phyloP scores from a whole-genome alignment of 2,888 invertebrate species.

The Danaus chrysippus region DNA sequence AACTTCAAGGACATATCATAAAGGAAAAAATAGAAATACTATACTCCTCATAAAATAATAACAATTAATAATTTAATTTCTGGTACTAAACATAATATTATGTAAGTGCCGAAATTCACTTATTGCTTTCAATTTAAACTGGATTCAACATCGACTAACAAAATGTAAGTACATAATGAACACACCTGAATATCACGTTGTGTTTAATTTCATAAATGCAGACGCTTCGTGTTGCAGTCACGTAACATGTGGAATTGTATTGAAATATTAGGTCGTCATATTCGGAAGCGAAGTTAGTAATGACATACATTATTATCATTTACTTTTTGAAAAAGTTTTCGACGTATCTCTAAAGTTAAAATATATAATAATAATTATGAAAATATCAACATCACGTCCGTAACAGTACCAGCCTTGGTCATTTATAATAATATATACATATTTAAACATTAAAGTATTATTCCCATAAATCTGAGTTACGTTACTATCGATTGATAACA shows the following conservation, averaged over 20 bases:
- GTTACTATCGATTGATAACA: neutral
- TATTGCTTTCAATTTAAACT: slow-evolving; percentile 21
- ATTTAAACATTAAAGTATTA: too few relatives aligned
- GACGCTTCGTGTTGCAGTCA: slow-evolving; percentile 21
- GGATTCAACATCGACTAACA: slow-evolving; percentile 26
- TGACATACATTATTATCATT: too few relatives aligned
- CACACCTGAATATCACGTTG: slow-evolving; percentile 29
- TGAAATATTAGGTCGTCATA: neutral
- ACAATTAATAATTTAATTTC: neutral
- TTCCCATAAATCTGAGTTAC: too few relatives aligned
- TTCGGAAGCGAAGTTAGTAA: too few relatives aligned
- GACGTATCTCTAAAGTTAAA: too few relatives aligned
- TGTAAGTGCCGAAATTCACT: slow-evolving; percentile 13
- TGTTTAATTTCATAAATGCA: slow-evolving; percentile 28
- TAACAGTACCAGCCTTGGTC: too few relatives aligned
- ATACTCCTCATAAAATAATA: neutral
- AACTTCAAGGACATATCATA: too few relatives aligned
- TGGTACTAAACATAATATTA: neutral
- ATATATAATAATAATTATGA: too few relatives aligned
- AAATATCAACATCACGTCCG: too few relatives aligned
- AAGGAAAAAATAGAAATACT: too few relatives aligned
- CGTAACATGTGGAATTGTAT: slow-evolving; percentile 8
- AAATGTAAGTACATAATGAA: slow-evolving; percentile 30
- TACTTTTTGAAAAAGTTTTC: too few relatives aligned
- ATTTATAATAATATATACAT: too few relatives aligned